Base-by-base conservation (phyloP, 2,113 vertebrate species). In the Colistium nudipinnis region DNA sequence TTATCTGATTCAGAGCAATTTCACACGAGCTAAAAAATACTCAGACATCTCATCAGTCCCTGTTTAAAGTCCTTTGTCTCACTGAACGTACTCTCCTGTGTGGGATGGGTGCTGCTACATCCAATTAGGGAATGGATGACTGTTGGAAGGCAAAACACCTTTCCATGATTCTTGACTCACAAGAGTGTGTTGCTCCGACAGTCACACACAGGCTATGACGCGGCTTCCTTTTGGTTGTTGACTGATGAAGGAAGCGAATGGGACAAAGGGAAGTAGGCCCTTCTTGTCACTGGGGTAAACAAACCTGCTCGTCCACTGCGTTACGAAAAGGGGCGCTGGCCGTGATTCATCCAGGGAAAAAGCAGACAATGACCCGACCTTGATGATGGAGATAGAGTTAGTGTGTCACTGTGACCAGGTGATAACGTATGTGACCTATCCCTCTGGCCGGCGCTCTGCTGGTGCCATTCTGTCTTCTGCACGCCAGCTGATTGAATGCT, bases 391-490 rank as follows among this genome's bases (percentile, higher is more conserved):
- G 90, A 90, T 88, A 91, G 83, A 72, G 75, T 70, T 75, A 82
- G 71, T 76, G 75, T 85, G 79, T 90, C 86, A 92, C 86, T n/a
- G 35, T 79, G 70, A 62, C 64, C 1, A 57, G 25, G 62, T 49
- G 89, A 91, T 89, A 90, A 90, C 88, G 82, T 84, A 78, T 67
- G 72, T 89, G 84, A 90, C 87, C 91, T 87, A 81, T 84, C 81
- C 72, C 86, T 86, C 80, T 82, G 77, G 84, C 57, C 76, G 85
- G 81, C 75, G 78, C 86, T 74, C 35, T 45, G 31, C 80, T 87
- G 91, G 91, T 92, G 91, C 92, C 90, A 86, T 71, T 65, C 77
- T 89, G 91, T 92, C 92, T 91, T 90, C 60, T 49, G 56, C 61
- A 72, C 61, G 70, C 69, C 81, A 81, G 76, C 76, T 82, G 87